Evolutionary conservation across 2,113 vertebrate genomes (phyloP).

Genomic region (Anoplopoma fimbria): DNA sequence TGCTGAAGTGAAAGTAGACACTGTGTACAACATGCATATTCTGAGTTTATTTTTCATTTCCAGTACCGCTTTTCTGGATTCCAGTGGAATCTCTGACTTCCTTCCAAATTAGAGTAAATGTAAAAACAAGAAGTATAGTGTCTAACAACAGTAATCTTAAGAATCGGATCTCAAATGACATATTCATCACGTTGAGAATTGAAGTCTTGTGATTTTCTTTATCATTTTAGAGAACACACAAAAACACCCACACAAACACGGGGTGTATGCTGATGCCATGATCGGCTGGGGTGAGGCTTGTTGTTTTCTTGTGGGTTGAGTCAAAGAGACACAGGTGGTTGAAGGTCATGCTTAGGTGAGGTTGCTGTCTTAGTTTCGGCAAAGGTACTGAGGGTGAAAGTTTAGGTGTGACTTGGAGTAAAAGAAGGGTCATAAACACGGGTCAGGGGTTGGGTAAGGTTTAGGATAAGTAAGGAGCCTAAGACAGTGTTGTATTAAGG

Average conservation of each 20-base stretch:
- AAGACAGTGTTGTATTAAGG: neutral
- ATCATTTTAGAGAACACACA: neutral
- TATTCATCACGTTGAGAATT: neutral
- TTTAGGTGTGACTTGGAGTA: neutral
- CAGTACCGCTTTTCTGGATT: neutral
- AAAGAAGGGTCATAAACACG: conserved; percentile 3
- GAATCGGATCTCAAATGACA: neutral
- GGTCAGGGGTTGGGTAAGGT: conserved; percentile 27
- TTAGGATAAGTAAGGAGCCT: conserved; percentile 2
- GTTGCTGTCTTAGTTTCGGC: neutral
- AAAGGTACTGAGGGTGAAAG: neutral
- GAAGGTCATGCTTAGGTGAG: conserved; percentile 3
- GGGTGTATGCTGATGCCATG: conserved; percentile 18
- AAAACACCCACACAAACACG: conserved; percentile 5
- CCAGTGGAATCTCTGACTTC: neutral
- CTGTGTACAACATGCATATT: neutral
- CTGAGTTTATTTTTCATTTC: neutral
- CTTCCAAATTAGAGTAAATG: neutral
- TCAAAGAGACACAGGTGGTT: conserved; percentile 17
- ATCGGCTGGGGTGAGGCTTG: conserved; percentile 13
- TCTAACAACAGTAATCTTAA: neutral
- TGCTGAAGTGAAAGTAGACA: neutral
- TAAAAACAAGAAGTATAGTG: neutral
- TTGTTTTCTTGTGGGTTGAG: conserved; percentile 36
- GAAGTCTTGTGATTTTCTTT: neutral